phyloP scores from a whole-genome alignment of 2,113 vertebrate species.

The Polypterus bichir region DNA sequence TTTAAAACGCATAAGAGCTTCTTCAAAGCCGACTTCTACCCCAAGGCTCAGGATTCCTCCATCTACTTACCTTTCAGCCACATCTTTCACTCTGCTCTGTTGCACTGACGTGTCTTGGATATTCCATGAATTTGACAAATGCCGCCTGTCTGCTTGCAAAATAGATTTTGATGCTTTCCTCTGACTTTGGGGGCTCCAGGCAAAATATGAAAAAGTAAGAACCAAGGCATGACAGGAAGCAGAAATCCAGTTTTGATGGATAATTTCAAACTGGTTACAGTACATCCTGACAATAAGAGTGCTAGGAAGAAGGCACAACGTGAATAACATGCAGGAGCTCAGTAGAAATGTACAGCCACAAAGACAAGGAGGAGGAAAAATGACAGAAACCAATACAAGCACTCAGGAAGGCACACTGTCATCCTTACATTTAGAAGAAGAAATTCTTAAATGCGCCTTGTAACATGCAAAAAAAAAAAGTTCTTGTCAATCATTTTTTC shows the following conservation, averaged over 20 bases:
- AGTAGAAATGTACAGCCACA: too few relatives aligned
- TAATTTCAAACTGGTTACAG: not conserved
- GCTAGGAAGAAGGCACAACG: too few relatives aligned
- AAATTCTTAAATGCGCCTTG: too few relatives aligned
- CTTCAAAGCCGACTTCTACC: not conserved
- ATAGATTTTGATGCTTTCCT: not conserved
- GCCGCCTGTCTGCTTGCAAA: not conserved
- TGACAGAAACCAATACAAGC: too few relatives aligned
- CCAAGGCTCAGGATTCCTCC: not conserved
- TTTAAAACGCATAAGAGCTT: conserved; percentile 1
- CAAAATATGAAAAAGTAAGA: not conserved
- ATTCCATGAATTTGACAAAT: not conserved
- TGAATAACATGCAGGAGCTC: too few relatives aligned
- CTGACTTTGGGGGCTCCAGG: not conserved
- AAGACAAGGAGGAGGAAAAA: too few relatives aligned
- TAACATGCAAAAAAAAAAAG: too few relatives aligned
- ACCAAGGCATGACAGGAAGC: not conserved
- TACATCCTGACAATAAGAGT: not conserved
- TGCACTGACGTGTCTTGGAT: not conserved
- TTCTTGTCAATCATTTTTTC: too few relatives aligned
- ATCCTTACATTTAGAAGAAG: too few relatives aligned
- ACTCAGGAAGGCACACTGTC: too few relatives aligned
- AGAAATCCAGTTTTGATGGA: not conserved
- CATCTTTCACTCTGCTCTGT: not conserved
- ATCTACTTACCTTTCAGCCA: not conserved